A percentile compares a stretch with the other conserved stretches of the same genome.
phyloP scores from a whole-genome alignment of 2,113 vertebrate species.

The Egretta garzetta region DNA sequence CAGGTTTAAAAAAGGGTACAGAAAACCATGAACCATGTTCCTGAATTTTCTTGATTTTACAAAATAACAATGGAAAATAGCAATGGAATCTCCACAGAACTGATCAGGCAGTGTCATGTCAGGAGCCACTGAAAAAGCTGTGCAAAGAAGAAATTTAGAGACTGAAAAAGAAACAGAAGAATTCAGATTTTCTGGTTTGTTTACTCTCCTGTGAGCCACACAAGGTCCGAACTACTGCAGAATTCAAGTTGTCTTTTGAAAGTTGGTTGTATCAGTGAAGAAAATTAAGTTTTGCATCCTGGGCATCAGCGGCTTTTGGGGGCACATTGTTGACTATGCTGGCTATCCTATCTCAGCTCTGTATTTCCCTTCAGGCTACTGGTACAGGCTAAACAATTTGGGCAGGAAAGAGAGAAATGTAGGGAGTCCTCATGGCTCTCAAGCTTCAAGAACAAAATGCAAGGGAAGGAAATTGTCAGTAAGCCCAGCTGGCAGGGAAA shows the following conservation, averaged over 20 bases:
- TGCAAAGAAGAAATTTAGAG: neutral
- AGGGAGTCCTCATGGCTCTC: neutral
- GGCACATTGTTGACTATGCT: rapidly evolving
- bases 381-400: neutral
- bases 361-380: neutral
- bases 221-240: neutral
- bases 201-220: neutral
- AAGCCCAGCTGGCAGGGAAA: neutral
- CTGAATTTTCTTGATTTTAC: neutral
- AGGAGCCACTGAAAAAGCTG: neutral
- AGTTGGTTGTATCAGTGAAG: neutral
- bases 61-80: neutral
- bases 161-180: neutral
- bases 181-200: neutral
- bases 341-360: neutral
- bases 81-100: neutral
- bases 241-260: neutral
- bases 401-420: neutral
- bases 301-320: neutral
- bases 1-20: neutral
- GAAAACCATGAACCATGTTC: rapidly evolving
- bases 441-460: neutral
- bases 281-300: neutral
- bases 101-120: neutral
- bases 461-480: neutral